phyloP scores from a whole-genome alignment of 2,888 invertebrate genomes.

The Macrosiphum euphorbiae region DNA sequence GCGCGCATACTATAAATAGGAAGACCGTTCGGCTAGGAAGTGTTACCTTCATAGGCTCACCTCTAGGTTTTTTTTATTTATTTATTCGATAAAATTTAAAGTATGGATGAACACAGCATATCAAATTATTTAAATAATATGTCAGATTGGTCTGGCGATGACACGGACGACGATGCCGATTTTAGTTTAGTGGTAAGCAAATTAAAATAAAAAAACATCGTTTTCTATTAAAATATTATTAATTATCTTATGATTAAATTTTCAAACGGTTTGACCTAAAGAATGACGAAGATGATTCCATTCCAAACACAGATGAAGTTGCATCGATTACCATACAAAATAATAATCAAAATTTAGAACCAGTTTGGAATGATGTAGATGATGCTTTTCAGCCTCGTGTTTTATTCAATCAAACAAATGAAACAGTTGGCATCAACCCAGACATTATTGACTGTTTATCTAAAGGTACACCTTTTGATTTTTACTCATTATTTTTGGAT shows the following conservation, averaged over 20 bases:
- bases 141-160: no score
- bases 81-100: not conserved
- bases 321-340: no score
- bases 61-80: not conserved
- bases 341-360: no score
- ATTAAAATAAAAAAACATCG: conserved; percentile 5
- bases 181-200: not conserved
- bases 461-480: conserved; percentile 16
- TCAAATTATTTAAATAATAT: not conserved
- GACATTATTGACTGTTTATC: no score
- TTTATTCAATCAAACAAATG: conserved; percentile 15
- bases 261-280: conserved; percentile 3
- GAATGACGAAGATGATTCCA: not conserved
- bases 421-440: conserved; percentile 15
- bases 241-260: conserved; percentile 11
- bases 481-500: conserved; percentile 24
- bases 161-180: not conserved
- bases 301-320: not conserved
- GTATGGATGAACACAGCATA: not conserved
- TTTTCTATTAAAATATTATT: conserved; percentile 11
- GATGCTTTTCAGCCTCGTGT: not conserved
- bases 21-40: conserved; percentile 12
- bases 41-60: not conserved
- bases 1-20: conserved; percentile 10
- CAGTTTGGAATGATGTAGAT: no score